phyloP scores from a whole-genome alignment of 2,797 vertebrate genomes.

The Cephalopachus bancanus region DNA sequence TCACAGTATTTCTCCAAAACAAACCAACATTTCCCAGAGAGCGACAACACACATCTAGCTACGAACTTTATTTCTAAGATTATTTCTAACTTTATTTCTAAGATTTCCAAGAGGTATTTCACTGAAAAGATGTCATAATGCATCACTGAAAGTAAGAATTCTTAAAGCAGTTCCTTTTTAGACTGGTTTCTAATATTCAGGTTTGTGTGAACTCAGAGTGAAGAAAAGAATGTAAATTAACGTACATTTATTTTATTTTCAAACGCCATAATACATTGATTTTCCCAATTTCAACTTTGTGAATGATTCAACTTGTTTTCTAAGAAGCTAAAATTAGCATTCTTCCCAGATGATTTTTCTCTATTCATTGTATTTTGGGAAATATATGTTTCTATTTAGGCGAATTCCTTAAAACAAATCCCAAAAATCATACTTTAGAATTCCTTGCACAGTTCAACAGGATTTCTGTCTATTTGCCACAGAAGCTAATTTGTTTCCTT shows the following conservation, averaged over 20 bases:
- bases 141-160: not conserved
- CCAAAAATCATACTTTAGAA: not conserved
- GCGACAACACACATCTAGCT: not conserved
- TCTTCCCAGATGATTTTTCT: not conserved
- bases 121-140: not conserved
- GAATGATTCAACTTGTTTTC: not conserved
- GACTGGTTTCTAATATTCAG: not conserved
- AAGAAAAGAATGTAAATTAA: constrained; percentile 30
- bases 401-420: not conserved
- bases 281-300: not conserved
- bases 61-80: not conserved
- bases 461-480: not conserved
- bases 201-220: not conserved
- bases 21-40: not conserved
- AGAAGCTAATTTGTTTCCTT: constrained; percentile 19
- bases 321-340: constrained; percentile 28
- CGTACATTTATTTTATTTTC: constrained; percentile 6
- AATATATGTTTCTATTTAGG: not conserved
- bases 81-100: not conserved
- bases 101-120: not conserved
- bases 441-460: constrained; percentile 2
- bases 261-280: not conserved
- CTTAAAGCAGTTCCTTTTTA: not conserved
- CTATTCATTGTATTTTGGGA: constrained; percentile 7
- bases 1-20: not conserved